Evolutionary conservation across 92 coral and sea anemone species (phyloP).

Genomic region (Muricea muricata): DNA sequence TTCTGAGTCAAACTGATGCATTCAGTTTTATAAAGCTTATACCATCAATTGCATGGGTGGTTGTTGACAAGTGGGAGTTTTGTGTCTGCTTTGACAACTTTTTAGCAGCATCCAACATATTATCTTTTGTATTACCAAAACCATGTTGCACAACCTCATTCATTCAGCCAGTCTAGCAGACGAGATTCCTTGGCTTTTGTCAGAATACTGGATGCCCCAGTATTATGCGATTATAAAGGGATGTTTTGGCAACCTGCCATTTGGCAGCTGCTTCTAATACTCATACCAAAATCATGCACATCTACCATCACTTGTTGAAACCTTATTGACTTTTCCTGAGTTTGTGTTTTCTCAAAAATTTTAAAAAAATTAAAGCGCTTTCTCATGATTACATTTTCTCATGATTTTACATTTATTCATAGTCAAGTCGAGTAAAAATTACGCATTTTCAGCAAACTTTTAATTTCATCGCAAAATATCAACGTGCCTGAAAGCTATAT

Average conservation of each 20-base stretch:
- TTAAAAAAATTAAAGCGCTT: not conserved
- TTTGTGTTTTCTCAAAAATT: not conserved
- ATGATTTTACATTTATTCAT: too few relatives aligned
- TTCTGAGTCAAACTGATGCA: constrained; percentile 55
- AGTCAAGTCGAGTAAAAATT: too few relatives aligned
- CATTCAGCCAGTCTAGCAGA: constrained; percentile 50
- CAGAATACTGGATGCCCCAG: constrained; percentile 38
- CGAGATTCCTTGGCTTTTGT: constrained; percentile 40
- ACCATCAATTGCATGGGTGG: constrained; percentile 60
- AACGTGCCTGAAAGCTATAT: too few relatives aligned
- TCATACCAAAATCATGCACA: constrained; percentile 34
- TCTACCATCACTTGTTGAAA: constrained; percentile 26
- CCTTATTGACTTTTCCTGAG: not conserved
- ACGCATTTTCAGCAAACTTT: too few relatives aligned
- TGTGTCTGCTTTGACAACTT: constrained; percentile 48
- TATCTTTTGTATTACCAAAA: constrained; percentile 48
- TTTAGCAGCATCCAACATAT: constrained; percentile 53
- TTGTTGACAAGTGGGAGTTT: constrained; percentile 51
- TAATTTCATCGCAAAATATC: too few relatives aligned
- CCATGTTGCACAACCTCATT: constrained; percentile 47
- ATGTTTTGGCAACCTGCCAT: constrained; percentile 24
- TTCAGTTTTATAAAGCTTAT: constrained; percentile 50
- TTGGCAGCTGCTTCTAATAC: constrained; percentile 44
- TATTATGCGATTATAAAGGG: constrained; percentile 40
- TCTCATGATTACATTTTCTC: not conserved